Base-by-base conservation (phyloP, 2,113 vertebrate genomes). In the Dasyprocta punctata region DNA sequence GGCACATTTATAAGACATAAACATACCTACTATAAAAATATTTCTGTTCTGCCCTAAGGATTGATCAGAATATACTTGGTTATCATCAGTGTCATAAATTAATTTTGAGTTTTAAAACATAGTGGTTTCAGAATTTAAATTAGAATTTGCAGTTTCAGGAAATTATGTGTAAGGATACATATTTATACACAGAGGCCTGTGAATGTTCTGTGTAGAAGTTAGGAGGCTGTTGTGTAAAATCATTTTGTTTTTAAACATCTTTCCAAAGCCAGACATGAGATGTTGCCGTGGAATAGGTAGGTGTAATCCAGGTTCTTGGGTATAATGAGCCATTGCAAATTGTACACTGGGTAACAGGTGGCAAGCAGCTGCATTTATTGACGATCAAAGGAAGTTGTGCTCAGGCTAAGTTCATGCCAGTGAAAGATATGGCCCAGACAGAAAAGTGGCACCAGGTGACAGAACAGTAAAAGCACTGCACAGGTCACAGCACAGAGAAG, bases 61-160 rank as follows among this genome's bases (percentile, higher is more conserved):
- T 30, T 75, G 5, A 3, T 33, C 36, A 61, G 36, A 91, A 19
- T 67, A 52, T 83, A 61, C 52, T 33, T 92, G 17, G 38, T 69
- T 85, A 89, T 94, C 4, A 71, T 44, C 41, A 78, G 7, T 78
- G 67, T 67, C 33, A 52, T 88, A 89, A 85, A 73, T 84, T 84
- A 80, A 69, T 95, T 91, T 91, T 91, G 71, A 89, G 52, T 90
- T 94, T 90, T 90, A 87, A 96, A 96, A 91, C 65, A 24, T 80
- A 30, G 60, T 88, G 38, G 44, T 81, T 93, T 93, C 80, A 10
- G 19, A 16, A 26, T 3, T 9, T 93, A 63, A 88, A 69, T 84
- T 93, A 96, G 87, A 95, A 93, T 93, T 38, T 95, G 26, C 49
- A 81, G 13, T 96, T 93, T 16, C 17, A 91, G 87, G 83, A 91